Base-by-base conservation (phyloP, 1,140 invertebrate genomes). In the Listronotus bonariensis region DNA sequence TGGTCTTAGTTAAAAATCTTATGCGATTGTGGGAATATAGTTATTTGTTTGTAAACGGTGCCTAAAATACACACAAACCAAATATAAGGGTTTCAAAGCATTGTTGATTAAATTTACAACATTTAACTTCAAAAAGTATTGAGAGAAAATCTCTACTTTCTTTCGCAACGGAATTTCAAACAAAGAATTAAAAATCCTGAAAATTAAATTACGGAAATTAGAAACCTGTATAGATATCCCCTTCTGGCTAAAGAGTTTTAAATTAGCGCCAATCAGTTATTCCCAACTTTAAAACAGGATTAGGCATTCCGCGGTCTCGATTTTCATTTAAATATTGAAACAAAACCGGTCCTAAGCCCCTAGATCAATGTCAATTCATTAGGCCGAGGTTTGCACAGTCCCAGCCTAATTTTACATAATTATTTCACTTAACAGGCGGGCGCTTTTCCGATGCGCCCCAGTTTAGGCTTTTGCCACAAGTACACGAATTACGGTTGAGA, bases 341-440 rank as follows among this genome's bases (percentile, higher is more conserved):
- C 68, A 75, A 75, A 75, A 70, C 66, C 63, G 62, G 52, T 60
- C 56, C 65, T 69, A 73, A 72, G 65, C 68, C 69, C 71, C 68
- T 56, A 71, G 74, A 78, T 78, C 76, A 71, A 74, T 78, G 75
- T 77, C 76, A 77, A 78, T 78, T 78, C 74, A 75, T 76, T 76
- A 75, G 71, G 64, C 65, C 40, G 34, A 55, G 54, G 62, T 65
- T 65, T 65, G 54, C 46, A 53, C 56, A 59, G 60, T 56, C 62
- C 62, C 62, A 34, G 49, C 38, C 31, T 77, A 77, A 77, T 77
- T 77, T 71, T 72, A 67, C 72, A 72, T 77, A 78, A 78, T 78
- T 78, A 77, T 76, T 77, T 77, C 74, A 72, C 68, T 74, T 74
- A 72, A 41, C 57, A 66, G 54, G 43, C 57, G 34, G 8, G 34